Evolutionary conservation across 1,140 invertebrate genomes (phyloP).

Genomic region (Antheraea pernyi): DNA sequence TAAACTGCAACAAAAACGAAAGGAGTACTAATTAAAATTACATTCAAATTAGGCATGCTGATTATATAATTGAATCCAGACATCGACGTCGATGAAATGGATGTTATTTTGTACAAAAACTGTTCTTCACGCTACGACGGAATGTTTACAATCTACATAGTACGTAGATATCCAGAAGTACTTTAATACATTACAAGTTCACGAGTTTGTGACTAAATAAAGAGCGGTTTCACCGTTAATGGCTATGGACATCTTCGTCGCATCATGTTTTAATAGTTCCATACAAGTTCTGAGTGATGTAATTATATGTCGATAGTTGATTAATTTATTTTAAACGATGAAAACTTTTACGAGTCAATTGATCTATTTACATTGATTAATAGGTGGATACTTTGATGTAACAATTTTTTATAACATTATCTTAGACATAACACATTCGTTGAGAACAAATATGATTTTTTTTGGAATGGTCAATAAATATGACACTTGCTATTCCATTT

Average conservation of each 20-base stretch:
- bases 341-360: too few species aligned
- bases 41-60: conserved; percentile 36
- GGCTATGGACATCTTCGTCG: conserved; percentile 54
- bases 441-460: too few species aligned
- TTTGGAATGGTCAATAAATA: too few species aligned
- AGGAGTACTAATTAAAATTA: conserved; percentile 26
- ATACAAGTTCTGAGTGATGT: conserved; percentile 9
- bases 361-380: too few species aligned
- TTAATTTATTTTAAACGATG: too few species aligned
- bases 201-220: conserved; percentile 50
- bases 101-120: conserved; percentile 31
- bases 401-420: too few species aligned
- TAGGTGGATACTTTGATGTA: too few species aligned
- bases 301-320: conserved; percentile 4
- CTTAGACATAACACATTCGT: too few species aligned
- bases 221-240: conserved; percentile 58
- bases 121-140: conserved; percentile 18
- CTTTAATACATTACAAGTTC: conserved; percentile 40
- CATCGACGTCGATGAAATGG: conserved; percentile 35
- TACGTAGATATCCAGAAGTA: neutral
- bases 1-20: neutral
- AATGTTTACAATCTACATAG: conserved; percentile 21
- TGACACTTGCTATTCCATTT: too few species aligned
- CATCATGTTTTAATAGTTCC: conserved; percentile 25
- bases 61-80: conserved; percentile 29